Base-by-base conservation (phyloP, 37 sponge, comb jelly and placozoan genomes). In the Haliclona indistincta region DNA sequence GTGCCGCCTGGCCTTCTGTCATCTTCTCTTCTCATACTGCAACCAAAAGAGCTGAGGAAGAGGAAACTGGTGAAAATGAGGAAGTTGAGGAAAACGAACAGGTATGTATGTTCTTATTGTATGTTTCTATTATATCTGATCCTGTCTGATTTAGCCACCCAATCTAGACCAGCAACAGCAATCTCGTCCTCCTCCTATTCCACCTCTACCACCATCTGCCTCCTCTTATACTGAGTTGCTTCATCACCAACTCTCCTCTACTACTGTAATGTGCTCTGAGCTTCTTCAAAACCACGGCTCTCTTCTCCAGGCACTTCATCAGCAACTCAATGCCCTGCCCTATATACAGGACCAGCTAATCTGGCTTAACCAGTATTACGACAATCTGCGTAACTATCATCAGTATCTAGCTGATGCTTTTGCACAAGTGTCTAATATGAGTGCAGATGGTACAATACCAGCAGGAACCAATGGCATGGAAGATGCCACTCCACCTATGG, bases 211-310 rank as follows among this genome's bases (percentile, higher is more conserved):
- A 47, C 51, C 13, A 17, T 15, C 51, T 47, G 51, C 13, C 13
- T 11, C 22, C 22, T 30, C 34, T 36, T 65, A 65, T 30, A n/a
- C 29, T 58, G 62, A 54, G 77, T 26, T 54, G 45, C 72, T 91
- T n/a, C 78, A 85, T 34, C 55, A 54, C 0, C 91, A 81, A 64
- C 39, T 91, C 38, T 73, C 70, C 4, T 53, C 60, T 17, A 86
- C 74, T 23, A 74, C 86, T 19, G 54, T 22, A 73, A 81, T 91
- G 86, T 85, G 86, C 56, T 66, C 51, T 53, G 70, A 91, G 56
- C 86, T 91, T 5, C 62, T 86, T 22, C 37, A 72, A 3, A 56
- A 68, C 32, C 91, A 91, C 69, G 56, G 75, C 53, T 52, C 38
- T 5, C 69, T 91, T 22, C 62, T 91, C 39, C 15, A 47, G 39